Conservation (phyloP, 1,140 invertebrate species). For the Paralvinella palmiformis region DNA sequence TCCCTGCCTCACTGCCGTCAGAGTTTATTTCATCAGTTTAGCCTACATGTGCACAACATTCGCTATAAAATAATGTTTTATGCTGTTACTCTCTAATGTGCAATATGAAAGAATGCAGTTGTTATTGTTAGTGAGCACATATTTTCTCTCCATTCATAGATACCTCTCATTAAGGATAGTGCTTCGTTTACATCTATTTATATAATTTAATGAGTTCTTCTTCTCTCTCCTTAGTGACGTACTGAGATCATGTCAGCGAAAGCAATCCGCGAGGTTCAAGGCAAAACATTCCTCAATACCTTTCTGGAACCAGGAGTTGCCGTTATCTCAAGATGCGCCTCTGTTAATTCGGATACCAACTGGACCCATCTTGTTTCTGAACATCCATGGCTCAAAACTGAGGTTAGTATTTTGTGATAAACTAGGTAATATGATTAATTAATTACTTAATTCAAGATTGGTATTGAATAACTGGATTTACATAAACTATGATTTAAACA, state of each 20-base stretch:
- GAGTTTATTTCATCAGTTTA: no score
- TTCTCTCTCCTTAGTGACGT: neutral
- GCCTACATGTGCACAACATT: no score
- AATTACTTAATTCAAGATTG: neutral
- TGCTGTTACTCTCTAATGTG: neutral
- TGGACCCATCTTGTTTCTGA: constrained; percentile 69
- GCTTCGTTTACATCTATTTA: neutral
- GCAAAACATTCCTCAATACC: constrained; percentile 88
- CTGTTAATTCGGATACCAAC: constrained; percentile 70
- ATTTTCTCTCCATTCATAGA: neutral
- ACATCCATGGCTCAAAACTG: constrained; percentile 80
- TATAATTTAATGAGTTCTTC: neutral
- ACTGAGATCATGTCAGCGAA: constrained; percentile 83
- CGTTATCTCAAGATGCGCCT: constrained; percentile 71
- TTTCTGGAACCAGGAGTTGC: constrained; percentile 65
- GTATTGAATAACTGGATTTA: neutral
- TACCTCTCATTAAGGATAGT: neutral
- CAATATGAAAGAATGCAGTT: neutral
- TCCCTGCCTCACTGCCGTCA: no score
- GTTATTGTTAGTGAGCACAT: neutral
- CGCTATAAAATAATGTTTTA: neutral
- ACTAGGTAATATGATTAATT: neutral
- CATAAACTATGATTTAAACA: neutral
- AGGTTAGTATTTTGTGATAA: constrained; percentile 53
- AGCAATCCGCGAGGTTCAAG: constrained; percentile 92